These are phyloP conservation scores for Cardiocondyla obscurior DNA, from an alignment of 1,140 invertebrate genomes.

Conservation along the genomic window DNA sequence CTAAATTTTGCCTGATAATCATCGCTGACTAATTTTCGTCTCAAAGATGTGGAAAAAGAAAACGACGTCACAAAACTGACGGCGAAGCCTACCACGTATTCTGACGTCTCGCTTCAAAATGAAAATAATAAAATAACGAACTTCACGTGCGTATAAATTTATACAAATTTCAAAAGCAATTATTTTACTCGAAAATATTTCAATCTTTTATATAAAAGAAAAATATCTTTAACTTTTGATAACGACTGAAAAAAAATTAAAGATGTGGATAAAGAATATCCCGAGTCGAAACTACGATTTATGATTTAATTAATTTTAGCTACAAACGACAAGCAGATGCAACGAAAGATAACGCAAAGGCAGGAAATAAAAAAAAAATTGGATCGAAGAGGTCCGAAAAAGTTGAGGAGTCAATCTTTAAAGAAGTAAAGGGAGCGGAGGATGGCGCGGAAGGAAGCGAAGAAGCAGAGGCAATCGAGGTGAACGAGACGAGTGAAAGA, in stretches of 20 bases:
- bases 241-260: too few relatives aligned
- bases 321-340: background rate
- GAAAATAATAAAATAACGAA: constrained; percentile 67
- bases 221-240: background rate
- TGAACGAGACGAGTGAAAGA: background rate
- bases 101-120: constrained; percentile 63
- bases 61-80: background rate
- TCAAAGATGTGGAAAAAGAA: background rate
- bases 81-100: constrained; percentile 59
- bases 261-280: too few relatives aligned
- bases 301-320: background rate
- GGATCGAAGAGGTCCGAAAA: background rate
- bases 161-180: background rate
- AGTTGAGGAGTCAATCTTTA: background rate
- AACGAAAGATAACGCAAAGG: background rate
- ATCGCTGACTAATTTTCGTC: background rate
- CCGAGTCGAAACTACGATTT: background rate
- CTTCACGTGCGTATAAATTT: background rate
- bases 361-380: background rate
- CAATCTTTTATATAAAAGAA: background rate
- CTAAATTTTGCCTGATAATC: background rate
- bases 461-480: background rate
- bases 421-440: too few relatives aligned
- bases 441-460: background rate
- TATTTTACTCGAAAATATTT: background rate